phyloP scores from a whole-genome alignment of 2,113 vertebrate genomes.

The Vimba vimba region DNA sequence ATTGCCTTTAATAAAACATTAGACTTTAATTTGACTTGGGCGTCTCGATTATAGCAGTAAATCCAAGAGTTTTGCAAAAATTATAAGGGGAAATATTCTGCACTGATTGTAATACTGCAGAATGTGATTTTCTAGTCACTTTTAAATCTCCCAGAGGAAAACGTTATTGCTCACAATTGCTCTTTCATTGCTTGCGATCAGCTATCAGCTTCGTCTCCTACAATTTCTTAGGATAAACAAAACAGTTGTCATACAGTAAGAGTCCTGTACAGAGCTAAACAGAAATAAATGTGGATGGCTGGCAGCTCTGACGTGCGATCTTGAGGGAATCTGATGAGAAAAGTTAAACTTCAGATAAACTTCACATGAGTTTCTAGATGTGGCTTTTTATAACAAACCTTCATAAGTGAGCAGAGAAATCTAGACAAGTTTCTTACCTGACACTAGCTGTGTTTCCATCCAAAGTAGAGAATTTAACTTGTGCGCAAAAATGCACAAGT shows the following conservation, averaged over 20 bases:
- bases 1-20: slow-evolving; percentile 38
- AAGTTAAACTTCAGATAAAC: no score
- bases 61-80: slow-evolving; percentile 12
- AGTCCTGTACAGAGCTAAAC: background rate
- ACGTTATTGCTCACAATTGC: background rate
- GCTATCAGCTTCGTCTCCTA: background rate
- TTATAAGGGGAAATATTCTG: background rate
- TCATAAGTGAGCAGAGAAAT: no score
- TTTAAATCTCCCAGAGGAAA: background rate
- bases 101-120: background rate
- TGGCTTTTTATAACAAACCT: no score
- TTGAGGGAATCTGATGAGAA: background rate
- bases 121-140: background rate
- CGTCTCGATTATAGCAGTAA: background rate
- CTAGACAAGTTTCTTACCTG: no score
- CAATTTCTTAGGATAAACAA: background rate
- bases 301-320: background rate
- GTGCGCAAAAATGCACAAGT: no score
- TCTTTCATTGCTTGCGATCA: background rate
- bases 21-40: slow-evolving; percentile 9
- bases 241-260: background rate
- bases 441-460: no score
- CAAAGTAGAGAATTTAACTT: no score
- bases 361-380: no score
- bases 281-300: background rate